Conservation (phyloP, 1,140 invertebrate genomes). For the Branchinecta lindahli region DNA sequence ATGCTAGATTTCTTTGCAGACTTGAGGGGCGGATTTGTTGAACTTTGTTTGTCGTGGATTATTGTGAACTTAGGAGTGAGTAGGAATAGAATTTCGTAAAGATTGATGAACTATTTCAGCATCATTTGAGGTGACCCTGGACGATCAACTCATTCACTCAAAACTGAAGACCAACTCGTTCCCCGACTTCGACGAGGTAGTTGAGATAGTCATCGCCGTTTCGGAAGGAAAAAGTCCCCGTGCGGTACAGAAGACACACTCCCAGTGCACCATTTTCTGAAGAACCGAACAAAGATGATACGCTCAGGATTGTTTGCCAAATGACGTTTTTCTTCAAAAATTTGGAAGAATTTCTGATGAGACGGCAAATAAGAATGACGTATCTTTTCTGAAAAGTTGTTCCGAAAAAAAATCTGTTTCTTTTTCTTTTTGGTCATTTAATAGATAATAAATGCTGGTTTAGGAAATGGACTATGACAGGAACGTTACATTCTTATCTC, state of each 20-base stretch:
- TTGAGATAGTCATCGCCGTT: slow-evolving; percentile 37
- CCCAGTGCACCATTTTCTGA: slow-evolving; percentile 19
- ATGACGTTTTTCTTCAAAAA: not conserved
- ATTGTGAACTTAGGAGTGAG: too few species aligned
- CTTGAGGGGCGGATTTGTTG: too few species aligned
- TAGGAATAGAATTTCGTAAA: too few species aligned
- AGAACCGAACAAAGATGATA: not conserved
- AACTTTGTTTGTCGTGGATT: too few species aligned
- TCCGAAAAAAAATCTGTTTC: too few species aligned
- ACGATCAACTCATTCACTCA: slow-evolving; percentile 44
- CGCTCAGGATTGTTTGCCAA: not conserved
- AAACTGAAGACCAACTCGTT: slow-evolving; percentile 46
- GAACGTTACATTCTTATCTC: too few species aligned
- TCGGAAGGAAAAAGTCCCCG: slow-evolving; percentile 34
- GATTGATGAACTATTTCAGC: slow-evolving; percentile 30
- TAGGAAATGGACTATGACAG: too few species aligned
- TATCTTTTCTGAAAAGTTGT: too few species aligned
- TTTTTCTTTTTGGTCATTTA: too few species aligned
- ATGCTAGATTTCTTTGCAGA: too few species aligned
- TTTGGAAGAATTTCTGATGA: not conserved
- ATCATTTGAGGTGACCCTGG: slow-evolving; percentile 46
- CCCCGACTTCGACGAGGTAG: slow-evolving; percentile 43
- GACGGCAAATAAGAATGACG: too few species aligned
- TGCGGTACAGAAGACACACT: slow-evolving; percentile 38
- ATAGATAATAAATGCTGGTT: too few species aligned